These are phyloP conservation scores for Sesamia inferens DNA, from an alignment of 2,888 invertebrate genomes.

Conservation along the genomic window DNA sequence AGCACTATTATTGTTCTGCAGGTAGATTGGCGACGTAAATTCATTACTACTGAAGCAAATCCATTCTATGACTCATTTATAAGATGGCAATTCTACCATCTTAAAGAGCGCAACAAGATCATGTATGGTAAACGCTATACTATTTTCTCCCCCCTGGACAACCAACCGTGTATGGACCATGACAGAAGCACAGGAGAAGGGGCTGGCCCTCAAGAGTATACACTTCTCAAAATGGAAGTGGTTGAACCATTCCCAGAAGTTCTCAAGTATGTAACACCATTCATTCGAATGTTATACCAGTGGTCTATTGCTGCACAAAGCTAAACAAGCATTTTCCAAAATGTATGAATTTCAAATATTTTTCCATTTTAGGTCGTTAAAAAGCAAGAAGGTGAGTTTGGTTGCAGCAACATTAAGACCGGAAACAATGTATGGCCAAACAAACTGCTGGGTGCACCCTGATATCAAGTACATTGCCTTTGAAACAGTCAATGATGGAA, in stretches of 20 bases:
- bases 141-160: slow-evolving; percentile 98
- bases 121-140: slow-evolving; percentile 99
- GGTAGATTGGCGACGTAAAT: slow-evolving; percentile 99
- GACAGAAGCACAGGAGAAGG: slow-evolving; percentile 99
- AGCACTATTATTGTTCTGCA: slow-evolving; percentile 74
- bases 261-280: slow-evolving; percentile 89
- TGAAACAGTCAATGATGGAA: slow-evolving; percentile 92
- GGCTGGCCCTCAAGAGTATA: slow-evolving; percentile 99
- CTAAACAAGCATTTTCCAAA: background rate
- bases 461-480: slow-evolving; percentile 98
- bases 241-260: slow-evolving; percentile 93
- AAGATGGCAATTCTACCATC: slow-evolving; percentile 97
- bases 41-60: slow-evolving; percentile 99
- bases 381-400: slow-evolving; percentile 92
- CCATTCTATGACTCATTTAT: slow-evolving; percentile 99
- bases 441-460: slow-evolving; percentile 99
- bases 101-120: slow-evolving; percentile 96
- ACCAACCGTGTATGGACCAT: slow-evolving; percentile 99
- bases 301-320: background rate
- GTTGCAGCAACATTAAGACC: slow-evolving; percentile 99
- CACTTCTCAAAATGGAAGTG: slow-evolving; percentile 97
- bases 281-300: background rate
- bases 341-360: slow-evolving; percentile 1
- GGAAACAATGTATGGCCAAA: slow-evolving; percentile 99
- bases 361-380: slow-evolving; percentile 83